Base-by-base conservation (phyloP, 2,113 vertebrate genomes). In the Aramus guarauna region DNA sequence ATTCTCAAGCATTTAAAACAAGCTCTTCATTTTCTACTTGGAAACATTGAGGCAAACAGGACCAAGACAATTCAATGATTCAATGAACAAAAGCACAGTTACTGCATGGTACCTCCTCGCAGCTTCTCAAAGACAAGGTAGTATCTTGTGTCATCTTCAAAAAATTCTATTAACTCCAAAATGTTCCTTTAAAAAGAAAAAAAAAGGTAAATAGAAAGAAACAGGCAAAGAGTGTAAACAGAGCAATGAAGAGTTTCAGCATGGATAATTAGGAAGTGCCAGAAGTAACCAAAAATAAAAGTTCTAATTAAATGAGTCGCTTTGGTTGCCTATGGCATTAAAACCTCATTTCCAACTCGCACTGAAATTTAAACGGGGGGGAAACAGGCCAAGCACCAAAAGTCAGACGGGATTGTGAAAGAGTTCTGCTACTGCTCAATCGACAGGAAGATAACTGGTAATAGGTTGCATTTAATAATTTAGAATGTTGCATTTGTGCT, bases 121-220 rank as follows among this genome's bases (percentile, higher is more conserved):
- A 99, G 97, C 97, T 99, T 99, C 98, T 99, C 99, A 98, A 99
- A 99, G 85, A 99, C 99, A 98, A 99, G 98, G 97, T 99, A 99
- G 97, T 99, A 99, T 94, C 98, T 98, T 90, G 97, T 80, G 62
- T 98, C 98, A 93, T 99, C 99, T 98, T 99, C 99, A 98, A 99
- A 99, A 97, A 99, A 99, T 95, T 99, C 99, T 91, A 99, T 98
- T 96, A 99, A 95, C 95, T 99, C 99, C 98, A 99, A 98, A 98
- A 99, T 99, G 97, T 99, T 99, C 98, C 99, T 99, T 97, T 36
- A 79, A 69, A 87, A 79, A 66, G 84, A 50, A 90, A 29, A 96
- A 17, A 8, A 37, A 75, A 63, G 2, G 21, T 13, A 53, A 85
- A 55, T 78, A 15, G 82, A 32, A 32, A 88, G 15, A 82, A 90